Conservation (phyloP, 2,113 vertebrate genomes). For the Syrmaticus mikado region DNA sequence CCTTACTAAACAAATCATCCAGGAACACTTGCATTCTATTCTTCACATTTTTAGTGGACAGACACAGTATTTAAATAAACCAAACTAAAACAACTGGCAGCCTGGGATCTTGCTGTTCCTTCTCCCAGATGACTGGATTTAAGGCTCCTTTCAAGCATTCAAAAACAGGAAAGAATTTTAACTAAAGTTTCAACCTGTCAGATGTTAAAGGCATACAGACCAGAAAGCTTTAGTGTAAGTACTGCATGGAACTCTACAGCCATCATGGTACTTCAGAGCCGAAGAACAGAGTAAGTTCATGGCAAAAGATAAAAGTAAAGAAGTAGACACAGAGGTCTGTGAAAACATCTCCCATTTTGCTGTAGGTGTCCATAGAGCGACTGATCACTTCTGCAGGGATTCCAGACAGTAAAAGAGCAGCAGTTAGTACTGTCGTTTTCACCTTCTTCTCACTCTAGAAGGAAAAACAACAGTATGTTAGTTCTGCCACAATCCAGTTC, state of each 20-base stretch:
- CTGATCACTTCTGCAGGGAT: constrained; percentile 96
- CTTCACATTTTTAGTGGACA: constrained; percentile 43
- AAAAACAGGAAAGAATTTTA: constrained; percentile 29
- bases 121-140: constrained; percentile 44
- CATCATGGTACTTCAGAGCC: constrained; percentile 84
- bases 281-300: constrained; percentile 86
- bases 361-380: constrained; percentile 97
- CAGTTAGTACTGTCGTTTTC: constrained; percentile 92
- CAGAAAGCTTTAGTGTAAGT: constrained; percentile 37
- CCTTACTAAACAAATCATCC: constrained; percentile 48
- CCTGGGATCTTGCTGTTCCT: constrained; percentile 25
- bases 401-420: constrained; percentile 93
- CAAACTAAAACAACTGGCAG: neutral
- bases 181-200: constrained; percentile 49
- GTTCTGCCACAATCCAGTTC: neutral
- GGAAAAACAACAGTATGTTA: neutral
- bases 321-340: constrained; percentile 97
- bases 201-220: constrained; percentile 25
- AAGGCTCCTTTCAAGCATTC: constrained; percentile 51
- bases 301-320: constrained; percentile 94
- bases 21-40: constrained; percentile 44
- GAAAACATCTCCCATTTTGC: constrained; percentile 97
- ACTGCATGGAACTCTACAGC: neutral
- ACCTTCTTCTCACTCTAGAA: constrained; percentile 90
- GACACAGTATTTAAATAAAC: constrained; percentile 1